Base-by-base conservation (phyloP, 2,888 invertebrate genomes). In the Keiferia lycopersicella region DNA sequence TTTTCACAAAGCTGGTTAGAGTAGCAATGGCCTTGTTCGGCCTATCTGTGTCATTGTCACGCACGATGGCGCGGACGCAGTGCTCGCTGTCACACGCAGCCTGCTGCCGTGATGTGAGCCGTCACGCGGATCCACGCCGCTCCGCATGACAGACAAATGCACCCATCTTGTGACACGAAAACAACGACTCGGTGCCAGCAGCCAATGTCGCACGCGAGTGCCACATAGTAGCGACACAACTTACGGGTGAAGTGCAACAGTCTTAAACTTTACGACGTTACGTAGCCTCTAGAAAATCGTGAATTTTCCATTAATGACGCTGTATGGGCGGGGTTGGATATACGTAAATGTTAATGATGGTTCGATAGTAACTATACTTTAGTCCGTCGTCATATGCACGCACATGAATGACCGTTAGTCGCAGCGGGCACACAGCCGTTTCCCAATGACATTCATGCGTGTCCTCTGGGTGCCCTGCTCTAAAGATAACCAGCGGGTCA, bases 401-500 rank as follows among this genome's bases (percentile, higher is more conserved):
- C 60, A 63, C 41, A 58, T 70, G 68, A 66, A 50, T 39, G 57
- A 38, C n/a, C 62, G 53, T 59, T 59, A 63, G 63, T 34, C 34
- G 34, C 62, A 64, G 16, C 39, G 65, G 66, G 67, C 70, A 69
- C 69, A 68, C 71, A 75, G 68, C 68, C 73, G 72, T 79, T 74
- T 75, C 72, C 68, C 78, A 74, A 78, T 85, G 84, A 82, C 83
- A 85, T 84, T 83, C 82, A 78, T 69, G 70, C 72, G 77, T 80
- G 84, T 82, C 83, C 83, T 84, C 83, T 82, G 62, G 59, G 74
- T 73, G 79, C 71, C 78, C 79, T 75, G 74, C 79, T 81, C 87
- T 87, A 88, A 87, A 88, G 87, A 88, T 88, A 87, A 86, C 80
- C 80, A 68, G 85, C 86, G 82, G 72, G 72, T 68, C 65, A 68